Conservation (phyloP, 2,113 vertebrate genomes). For the Lucifuga dentata region DNA sequence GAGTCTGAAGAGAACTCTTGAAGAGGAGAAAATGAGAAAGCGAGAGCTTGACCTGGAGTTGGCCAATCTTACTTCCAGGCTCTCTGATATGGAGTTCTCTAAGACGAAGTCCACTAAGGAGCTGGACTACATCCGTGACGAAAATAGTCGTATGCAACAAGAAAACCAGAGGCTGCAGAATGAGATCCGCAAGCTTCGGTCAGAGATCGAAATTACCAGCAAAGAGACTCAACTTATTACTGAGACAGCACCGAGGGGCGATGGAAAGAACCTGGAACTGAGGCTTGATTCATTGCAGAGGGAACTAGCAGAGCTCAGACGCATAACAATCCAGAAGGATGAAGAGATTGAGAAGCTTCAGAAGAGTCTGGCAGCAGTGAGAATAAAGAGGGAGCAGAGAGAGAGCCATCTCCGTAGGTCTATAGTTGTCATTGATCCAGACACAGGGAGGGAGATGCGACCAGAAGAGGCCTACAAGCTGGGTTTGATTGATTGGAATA, state of each 20-base stretch:
- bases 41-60: conserved; percentile 89
- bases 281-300: conserved; percentile 88
- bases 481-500: conserved; percentile 96
- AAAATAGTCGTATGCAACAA: conserved; percentile 90
- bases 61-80: conserved; percentile 80
- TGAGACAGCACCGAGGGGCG: conserved; percentile 80
- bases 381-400: conserved; percentile 92
- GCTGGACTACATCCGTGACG: conserved; percentile 92
- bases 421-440: conserved; percentile 96
- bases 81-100: conserved; percentile 92
- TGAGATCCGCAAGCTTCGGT: conserved; percentile 89
- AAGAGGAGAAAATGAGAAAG: conserved; percentile 88
- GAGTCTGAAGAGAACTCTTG: conserved; percentile 87
- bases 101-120: conserved; percentile 96
- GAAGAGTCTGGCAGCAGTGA: conserved; percentile 87
- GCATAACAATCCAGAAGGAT: conserved; percentile 89
- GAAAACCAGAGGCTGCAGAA: conserved; percentile 93
- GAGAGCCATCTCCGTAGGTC: conserved; percentile 95
- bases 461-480: conserved; percentile 93
- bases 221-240: conserved; percentile 89
- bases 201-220: conserved; percentile 91
- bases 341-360: conserved; percentile 91
- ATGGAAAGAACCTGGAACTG: conserved; percentile 85
- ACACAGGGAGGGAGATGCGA: conserved; percentile 93
- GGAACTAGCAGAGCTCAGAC: conserved; percentile 89